phyloP scores from a whole-genome alignment of 2,113 vertebrate species.

The Mesembrinibis cayennensis region DNA sequence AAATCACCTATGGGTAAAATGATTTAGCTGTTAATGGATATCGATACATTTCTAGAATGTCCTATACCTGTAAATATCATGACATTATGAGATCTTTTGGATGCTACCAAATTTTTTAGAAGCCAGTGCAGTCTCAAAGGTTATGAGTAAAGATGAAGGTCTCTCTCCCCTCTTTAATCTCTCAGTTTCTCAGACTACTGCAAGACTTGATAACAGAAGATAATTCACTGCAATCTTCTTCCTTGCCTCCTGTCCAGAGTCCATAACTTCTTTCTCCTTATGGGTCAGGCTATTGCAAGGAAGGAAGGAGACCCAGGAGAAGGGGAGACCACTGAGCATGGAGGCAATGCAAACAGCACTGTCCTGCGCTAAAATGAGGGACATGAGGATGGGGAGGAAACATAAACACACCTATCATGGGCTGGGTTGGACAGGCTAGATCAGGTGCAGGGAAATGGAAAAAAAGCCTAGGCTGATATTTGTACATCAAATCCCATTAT shows the following conservation, averaged over 20 bases:
- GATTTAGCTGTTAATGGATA: background rate
- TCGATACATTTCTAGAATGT: background rate
- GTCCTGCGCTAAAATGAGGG: background rate
- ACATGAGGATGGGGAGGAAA: background rate
- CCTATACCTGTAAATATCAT: background rate
- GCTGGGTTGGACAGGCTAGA: background rate
- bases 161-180: background rate
- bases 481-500: background rate
- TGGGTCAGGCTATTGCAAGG: background rate
- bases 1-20: background rate
- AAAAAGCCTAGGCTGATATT: background rate
- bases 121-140: background rate
- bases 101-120: background rate
- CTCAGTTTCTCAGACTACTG: background rate
- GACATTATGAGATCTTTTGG: background rate
- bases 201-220: background rate
- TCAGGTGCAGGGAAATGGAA: fast-evolving
- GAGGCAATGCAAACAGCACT: background rate
- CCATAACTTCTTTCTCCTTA: background rate
- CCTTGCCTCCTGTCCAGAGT: background rate
- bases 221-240: background rate
- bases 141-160: background rate
- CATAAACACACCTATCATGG: background rate
- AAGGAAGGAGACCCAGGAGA: background rate
- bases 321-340: background rate